Evolutionary conservation across 2,888 invertebrate genomes (phyloP), one percentile per base, ranked within the genome.

Genomic region (Tipula unca): DNA sequence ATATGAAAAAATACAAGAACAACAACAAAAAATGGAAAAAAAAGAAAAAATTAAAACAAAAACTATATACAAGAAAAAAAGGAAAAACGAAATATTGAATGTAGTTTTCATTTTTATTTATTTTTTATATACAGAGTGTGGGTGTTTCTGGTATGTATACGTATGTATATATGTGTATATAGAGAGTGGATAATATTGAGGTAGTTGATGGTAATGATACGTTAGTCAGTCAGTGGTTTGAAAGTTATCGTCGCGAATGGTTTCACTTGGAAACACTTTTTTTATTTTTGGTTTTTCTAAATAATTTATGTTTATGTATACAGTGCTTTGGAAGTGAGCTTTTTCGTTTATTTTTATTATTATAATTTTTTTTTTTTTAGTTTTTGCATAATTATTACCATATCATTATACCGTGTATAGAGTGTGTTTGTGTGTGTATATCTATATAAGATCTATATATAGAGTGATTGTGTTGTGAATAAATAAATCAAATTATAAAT

Each of bases 21-120:
- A 82, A 69, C 17, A 82, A 29, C n/a, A 29, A 82, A 29, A 29
- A 83, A 83, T 29, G 35, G 17, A 83, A 83, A 35, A 69, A 69
- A 83, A 83, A n/a, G 83, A n/a, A 83, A 83, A 83, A 83, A 83
- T 83, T 83, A 83, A 32, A 83, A 83, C 29, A 83, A 83, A 83
- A 83, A 83, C 29, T 32, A 83, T 32, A 83, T 32, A 83, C 32
- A 83, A 83, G 29, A n/a, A 83, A 83, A 82, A 82, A 54, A 82
- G n/a, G 82, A 82, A 82, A 29, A 82, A 82, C 48, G 17, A 54
- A 82, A 83, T 83, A 17, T 83, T 83, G 29, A 83, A 32, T 83
- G 29, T 83, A 32, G 29, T 35, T 83, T 83, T 83, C 83, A 35
- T 83, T 83, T 83, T 82, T 29, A 10, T 2, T 82, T 29, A 3